These are phyloP conservation scores for Hydrolagus colliei DNA, from an alignment of 2,797 vertebrate genomes.

Conservation along the genomic window DNA sequence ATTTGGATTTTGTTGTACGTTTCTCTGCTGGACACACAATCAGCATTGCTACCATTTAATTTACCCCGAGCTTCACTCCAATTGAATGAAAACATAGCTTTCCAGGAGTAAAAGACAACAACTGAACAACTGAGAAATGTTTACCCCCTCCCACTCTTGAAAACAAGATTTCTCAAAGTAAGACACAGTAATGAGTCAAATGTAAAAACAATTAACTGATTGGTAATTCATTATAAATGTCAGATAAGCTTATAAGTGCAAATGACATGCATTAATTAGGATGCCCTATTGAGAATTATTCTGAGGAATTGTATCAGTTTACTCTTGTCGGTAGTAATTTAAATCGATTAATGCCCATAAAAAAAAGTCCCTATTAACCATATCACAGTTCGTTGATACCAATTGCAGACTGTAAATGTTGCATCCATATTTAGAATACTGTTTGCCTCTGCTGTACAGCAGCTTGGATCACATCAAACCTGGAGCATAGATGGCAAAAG, in stretches of 20 bases:
- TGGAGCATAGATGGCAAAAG: no score
- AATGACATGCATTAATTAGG: constrained; percentile 20
- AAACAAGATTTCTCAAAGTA: not conserved
- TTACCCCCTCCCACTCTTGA: not conserved
- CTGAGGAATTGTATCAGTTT: constrained; percentile 24
- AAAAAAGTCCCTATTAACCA: not conserved
- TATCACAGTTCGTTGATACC: no score
- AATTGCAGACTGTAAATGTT: not conserved
- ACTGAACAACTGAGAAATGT: no score
- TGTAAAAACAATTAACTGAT: constrained; percentile 6
- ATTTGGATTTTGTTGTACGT: no score
- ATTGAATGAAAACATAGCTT: no score
- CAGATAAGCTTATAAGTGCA: constrained; percentile 19
- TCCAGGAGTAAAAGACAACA: no score
- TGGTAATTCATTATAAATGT: constrained; percentile 22
- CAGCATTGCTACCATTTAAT: no score
- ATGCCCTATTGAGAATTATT: constrained; percentile 25
- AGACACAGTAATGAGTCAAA: not conserved
- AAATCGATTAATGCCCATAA: constrained; percentile 11
- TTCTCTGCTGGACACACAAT: no score
- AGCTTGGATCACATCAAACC: no score
- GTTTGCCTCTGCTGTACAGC: no score
- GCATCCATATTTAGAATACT: not conserved
- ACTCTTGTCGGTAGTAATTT: constrained; percentile 19
- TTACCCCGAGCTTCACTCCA: no score